These are phyloP conservation scores for Pagrus major DNA, from an alignment of 2,113 vertebrate genomes.

Conservation along the genomic window DNA sequence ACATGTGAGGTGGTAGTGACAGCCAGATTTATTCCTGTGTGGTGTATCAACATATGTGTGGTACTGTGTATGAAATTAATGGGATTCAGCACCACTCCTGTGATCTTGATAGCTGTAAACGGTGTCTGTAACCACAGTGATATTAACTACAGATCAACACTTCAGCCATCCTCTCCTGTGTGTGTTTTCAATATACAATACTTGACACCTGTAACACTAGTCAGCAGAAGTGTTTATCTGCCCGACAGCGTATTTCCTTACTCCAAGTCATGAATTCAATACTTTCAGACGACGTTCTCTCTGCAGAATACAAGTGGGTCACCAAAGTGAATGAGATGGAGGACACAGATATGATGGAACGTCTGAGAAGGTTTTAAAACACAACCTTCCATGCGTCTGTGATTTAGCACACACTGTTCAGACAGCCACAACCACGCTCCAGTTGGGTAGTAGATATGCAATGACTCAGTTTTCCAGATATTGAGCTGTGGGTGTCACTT, in stretches of 20 bases:
- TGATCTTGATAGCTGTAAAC: constrained; percentile 7
- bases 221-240: background rate
- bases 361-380: constrained; percentile 10
- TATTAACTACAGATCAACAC: constrained; percentile 20
- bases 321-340: constrained; percentile 37
- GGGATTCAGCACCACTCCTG: background rate
- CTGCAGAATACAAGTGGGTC: constrained; percentile 4
- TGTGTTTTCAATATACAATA: constrained; percentile 47
- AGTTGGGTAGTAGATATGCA: background rate
- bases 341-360: background rate
- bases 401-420: constrained; percentile 20
- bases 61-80: background rate
- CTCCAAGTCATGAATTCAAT: constrained; percentile 13
- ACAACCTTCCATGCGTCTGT: background rate
- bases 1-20: background rate
- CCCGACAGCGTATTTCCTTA: background rate
- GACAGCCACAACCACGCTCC: constrained; percentile 16
- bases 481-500: constrained; percentile 3
- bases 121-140: constrained; percentile 1
- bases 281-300: background rate
- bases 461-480: background rate
- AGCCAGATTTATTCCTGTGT: constrained; percentile 10
- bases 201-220: constrained; percentile 16
- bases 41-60: background rate
- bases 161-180: background rate